Conservation (phyloP, 2,113 vertebrate species). For the Megalops atlanticus region DNA sequence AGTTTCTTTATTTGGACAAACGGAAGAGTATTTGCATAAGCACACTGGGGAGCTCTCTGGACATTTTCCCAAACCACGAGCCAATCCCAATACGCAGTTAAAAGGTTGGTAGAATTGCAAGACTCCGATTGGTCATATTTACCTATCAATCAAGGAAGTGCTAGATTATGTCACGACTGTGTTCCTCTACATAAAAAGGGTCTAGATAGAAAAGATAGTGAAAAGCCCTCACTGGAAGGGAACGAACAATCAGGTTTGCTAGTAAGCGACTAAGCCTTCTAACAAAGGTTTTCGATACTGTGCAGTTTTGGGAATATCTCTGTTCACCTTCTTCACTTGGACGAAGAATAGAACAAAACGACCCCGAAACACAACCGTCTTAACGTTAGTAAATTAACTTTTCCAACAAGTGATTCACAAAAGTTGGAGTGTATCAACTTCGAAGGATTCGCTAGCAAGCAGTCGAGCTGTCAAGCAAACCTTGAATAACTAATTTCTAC, state of each 20-base stretch:
- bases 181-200: constrained; percentile 23
- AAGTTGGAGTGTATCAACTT: neutral
- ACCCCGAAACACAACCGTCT: no score
- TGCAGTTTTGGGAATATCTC: neutral
- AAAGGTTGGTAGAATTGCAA: neutral
- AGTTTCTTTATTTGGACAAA: constrained; percentile 23
- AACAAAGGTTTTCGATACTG: neutral
- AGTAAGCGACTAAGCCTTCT: no score
- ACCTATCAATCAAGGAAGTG: neutral
- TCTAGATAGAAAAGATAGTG: neutral
- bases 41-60: neutral
- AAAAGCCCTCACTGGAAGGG: neutral
- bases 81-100: constrained; percentile 9
- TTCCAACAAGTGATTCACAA: no score
- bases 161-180: constrained; percentile 20
- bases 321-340: neutral
- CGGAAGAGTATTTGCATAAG: constrained; percentile 28
- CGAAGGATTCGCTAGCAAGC: neutral
- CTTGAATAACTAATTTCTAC: neutral
- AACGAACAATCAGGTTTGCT: neutral
- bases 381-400: no score
- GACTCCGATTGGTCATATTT: neutral
- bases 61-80: neutral
- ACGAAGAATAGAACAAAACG: neutral
- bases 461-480: neutral